phyloP scores from a whole-genome alignment of 2,888 invertebrate species.

The Aelia acuminata region DNA sequence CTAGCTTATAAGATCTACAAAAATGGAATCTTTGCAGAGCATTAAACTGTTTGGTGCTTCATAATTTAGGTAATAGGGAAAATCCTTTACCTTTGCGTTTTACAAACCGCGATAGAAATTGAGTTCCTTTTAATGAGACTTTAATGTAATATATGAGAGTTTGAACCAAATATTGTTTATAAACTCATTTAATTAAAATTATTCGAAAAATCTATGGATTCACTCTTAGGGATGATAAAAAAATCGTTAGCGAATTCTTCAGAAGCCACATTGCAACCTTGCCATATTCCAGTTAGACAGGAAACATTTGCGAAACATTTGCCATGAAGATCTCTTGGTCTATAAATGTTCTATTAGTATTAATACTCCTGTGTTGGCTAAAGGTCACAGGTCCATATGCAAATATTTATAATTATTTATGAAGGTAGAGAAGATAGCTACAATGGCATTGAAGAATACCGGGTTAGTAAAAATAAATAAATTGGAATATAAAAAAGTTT shows the following conservation, averaged over 20 bases:
- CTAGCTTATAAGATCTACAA: too few relatives aligned
- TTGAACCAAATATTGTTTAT: too few relatives aligned
- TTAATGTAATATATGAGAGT: too few relatives aligned
- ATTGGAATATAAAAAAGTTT: neutral
- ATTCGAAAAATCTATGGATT: neutral
- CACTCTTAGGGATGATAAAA: neutral
- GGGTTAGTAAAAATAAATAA: neutral
- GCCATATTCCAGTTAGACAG: neutral
- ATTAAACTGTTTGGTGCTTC: too few relatives aligned
- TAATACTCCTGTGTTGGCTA: neutral
- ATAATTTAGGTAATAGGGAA: too few relatives aligned
- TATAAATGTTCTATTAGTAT: slow-evolving; percentile 23
- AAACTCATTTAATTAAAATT: too few relatives aligned
- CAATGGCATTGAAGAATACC: neutral
- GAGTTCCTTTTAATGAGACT: too few relatives aligned
- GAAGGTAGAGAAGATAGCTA: neutral
- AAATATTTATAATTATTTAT: slow-evolving; percentile 14
- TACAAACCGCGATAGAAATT: too few relatives aligned
- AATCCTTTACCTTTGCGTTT: too few relatives aligned
- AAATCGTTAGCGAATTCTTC: neutral
- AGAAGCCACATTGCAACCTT: neutral
- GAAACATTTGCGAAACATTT: slow-evolving; percentile 13
- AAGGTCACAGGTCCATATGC: slow-evolving; percentile 7
- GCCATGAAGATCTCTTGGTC: slow-evolving; percentile 15
- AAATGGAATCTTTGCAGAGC: too few relatives aligned